phyloP scores from a whole-genome alignment of 2,113 vertebrate genomes.

The Vicugna pacos region DNA sequence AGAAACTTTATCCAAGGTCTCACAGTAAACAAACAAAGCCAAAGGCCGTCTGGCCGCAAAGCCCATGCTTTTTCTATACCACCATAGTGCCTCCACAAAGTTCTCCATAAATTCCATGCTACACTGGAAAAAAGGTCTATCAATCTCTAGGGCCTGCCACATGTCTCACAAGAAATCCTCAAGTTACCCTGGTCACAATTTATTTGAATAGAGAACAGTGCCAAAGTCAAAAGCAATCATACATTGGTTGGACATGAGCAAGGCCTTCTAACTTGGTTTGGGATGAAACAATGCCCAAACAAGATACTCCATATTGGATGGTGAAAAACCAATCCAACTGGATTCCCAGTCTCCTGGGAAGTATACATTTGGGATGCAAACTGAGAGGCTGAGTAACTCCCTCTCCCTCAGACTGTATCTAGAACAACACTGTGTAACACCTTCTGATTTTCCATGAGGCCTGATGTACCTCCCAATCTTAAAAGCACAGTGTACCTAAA shows the following conservation, averaged over 20 bases:
- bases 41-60: background rate
- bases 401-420: background rate
- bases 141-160: background rate
- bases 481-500: background rate
- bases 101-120: background rate
- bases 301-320: background rate
- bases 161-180: background rate
- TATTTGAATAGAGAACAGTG: background rate
- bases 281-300: conserved; percentile 12
- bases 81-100: background rate
- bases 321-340: background rate
- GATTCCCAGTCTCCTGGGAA: background rate
- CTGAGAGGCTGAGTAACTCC: background rate
- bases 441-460: background rate
- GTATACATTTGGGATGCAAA: background rate
- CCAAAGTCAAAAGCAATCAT: background rate
- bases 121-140: background rate
- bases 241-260: background rate
- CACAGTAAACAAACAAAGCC: background rate
- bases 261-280: background rate
- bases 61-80: background rate
- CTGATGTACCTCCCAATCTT: background rate
- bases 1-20: background rate
- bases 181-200: background rate
- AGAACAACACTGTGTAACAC: background rate